Conservation (phyloP, 2,888 invertebrate genomes). For the Lysandra coridon region DNA sequence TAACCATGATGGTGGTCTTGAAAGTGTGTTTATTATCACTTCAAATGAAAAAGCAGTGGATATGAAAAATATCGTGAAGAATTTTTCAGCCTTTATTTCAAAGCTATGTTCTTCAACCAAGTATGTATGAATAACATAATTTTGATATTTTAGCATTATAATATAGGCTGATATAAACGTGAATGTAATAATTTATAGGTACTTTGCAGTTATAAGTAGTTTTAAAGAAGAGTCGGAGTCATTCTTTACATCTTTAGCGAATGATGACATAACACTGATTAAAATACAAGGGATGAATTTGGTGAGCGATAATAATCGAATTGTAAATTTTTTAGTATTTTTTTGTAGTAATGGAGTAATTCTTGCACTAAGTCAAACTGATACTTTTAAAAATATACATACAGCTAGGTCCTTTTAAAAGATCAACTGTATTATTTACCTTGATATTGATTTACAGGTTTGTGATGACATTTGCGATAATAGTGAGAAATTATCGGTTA, state of each 20-base stretch:
- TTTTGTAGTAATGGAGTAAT: too few relatives aligned
- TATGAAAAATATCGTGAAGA: background rate
- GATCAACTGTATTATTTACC: constrained; percentile 37
- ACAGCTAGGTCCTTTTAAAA: background rate
- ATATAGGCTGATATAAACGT: too few relatives aligned
- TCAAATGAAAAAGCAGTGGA: background rate
- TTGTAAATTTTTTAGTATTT: too few relatives aligned
- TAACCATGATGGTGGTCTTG: background rate
- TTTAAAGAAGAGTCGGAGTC: background rate
- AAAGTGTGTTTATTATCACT: constrained; percentile 12
- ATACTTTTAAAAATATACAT: too few relatives aligned
- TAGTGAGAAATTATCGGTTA: background rate
- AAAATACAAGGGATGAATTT: background rate
- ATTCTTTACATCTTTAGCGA: background rate
- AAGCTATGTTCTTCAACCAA: background rate
- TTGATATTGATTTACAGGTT: background rate
- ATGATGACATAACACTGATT: background rate
- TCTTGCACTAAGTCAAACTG: too few relatives aligned
- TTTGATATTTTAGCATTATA: too few relatives aligned
- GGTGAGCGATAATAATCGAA: background rate
- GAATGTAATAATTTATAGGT: background rate
- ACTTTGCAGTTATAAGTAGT: constrained; percentile 1
- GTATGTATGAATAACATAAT: background rate
- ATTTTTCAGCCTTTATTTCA: background rate
- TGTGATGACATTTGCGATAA: background rate